Evolutionary conservation across 1,140 invertebrate genomes (phyloP).

Genomic region (Meteorus sp.): DNA sequence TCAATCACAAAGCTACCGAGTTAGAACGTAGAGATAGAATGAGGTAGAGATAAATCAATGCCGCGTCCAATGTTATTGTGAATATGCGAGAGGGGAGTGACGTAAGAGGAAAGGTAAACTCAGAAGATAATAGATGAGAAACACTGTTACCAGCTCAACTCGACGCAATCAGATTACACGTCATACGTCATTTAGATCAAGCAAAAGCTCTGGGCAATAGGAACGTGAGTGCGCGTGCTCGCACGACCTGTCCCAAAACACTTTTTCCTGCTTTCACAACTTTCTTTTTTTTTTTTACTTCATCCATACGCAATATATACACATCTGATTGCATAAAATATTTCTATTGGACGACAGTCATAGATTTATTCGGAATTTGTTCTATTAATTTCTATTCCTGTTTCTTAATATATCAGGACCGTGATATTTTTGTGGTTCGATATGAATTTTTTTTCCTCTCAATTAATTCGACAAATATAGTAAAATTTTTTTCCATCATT

Average conservation of each 20-base stretch:
- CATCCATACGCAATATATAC: no score
- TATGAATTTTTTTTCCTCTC: no score
- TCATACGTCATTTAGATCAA: slow-evolving; percentile 20
- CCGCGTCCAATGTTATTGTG: neutral
- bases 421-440: no score
- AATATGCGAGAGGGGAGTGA: neutral
- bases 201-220: no score
- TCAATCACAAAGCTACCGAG: no score
- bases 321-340: neutral
- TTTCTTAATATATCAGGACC: no score
- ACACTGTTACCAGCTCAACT: slow-evolving; percentile 22
- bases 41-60: slow-evolving; percentile 2
- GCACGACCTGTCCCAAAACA: neutral
- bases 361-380: no score
- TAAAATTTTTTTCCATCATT: no score
- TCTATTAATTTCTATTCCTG: no score
- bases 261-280: slow-evolving; percentile 12
- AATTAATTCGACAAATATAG: no score
- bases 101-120: neutral
- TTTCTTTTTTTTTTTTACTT: slow-evolving; percentile 4
- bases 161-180: slow-evolving; percentile 25
- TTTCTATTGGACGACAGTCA: neutral
- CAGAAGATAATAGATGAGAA: slow-evolving; percentile 15
- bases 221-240: neutral
- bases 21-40: no score